phyloP scores from a whole-genome alignment of 2,797 vertebrate genomes.

The Mormyrops boulengeri region DNA sequence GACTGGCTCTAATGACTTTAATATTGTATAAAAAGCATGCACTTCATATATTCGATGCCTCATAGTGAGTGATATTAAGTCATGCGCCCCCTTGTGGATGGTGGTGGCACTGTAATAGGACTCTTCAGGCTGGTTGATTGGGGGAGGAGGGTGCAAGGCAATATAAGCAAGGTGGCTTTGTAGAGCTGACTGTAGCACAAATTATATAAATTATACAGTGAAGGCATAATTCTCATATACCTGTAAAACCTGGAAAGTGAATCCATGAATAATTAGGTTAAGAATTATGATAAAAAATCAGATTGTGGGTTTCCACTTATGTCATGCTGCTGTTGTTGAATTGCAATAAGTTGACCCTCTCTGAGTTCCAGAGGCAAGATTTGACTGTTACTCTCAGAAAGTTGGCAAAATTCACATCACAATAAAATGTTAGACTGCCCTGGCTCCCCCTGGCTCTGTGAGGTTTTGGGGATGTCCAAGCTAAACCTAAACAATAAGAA shows the following conservation, averaged over 20 bases:
- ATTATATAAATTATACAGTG: not conserved
- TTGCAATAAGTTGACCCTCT: not conserved
- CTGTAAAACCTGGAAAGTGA: not conserved
- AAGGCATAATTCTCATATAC: not conserved
- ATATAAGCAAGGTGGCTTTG: not conserved
- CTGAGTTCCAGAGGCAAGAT: not conserved
- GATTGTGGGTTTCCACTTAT: conserved; percentile 3
- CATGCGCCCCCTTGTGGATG: not conserved
- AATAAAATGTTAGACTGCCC: not conserved
- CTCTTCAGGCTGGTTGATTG: not conserved
- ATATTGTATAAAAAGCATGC: not conserved
- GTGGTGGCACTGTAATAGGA: not conserved
- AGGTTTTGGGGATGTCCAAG: not conserved
- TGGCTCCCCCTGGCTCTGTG: not conserved
- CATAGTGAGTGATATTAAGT: not conserved
- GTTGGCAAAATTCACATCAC: conserved; percentile 5
- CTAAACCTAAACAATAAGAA: not conserved
- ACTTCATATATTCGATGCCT: not conserved
- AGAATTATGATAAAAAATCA: not conserved
- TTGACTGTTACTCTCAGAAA: not conserved
- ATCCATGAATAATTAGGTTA: not conserved
- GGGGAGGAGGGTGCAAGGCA: not conserved
- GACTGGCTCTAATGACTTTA: not conserved
- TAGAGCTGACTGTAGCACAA: conserved; percentile 2
- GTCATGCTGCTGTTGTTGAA: conserved; percentile 7